Evolutionary conservation across 2,797 vertebrate species (phyloP).

Genomic region (Iguana delicatissima): DNA sequence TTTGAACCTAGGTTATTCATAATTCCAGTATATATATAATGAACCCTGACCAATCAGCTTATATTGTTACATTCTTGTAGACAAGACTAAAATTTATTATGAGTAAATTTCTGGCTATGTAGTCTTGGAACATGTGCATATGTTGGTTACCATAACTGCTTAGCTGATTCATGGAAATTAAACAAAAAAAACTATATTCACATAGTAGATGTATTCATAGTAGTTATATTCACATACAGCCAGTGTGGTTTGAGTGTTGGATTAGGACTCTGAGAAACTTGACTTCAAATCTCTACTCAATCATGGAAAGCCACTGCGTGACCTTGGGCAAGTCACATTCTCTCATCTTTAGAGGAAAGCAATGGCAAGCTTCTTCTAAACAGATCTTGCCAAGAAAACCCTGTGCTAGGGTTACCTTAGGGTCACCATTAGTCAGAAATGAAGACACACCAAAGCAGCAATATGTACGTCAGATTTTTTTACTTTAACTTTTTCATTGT

Average conservation of each 20-base stretch:
- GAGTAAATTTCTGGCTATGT: background rate
- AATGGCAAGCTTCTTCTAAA: no score
- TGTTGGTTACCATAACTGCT: background rate
- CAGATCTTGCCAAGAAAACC: no score
- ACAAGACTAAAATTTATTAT: conserved; percentile 4
- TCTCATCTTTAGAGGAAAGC: no score
- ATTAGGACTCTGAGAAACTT: background rate
- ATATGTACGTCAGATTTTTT: background rate
- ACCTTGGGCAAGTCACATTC: no score
- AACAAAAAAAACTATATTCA: no score
- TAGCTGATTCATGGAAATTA: background rate
- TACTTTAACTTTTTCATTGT: background rate
- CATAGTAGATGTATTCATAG: no score
- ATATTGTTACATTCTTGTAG: conserved; percentile 6
- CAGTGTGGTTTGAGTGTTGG: background rate
- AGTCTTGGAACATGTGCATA: background rate
- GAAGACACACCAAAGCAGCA: background rate
- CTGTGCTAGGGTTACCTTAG: no score
- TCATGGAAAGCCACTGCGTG: no score
- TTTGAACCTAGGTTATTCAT: background rate
- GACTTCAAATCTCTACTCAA: no score
- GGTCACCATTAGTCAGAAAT: no score
- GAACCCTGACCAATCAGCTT: background rate
- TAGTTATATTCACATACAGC: no score
- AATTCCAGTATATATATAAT: background rate